Evolutionary conservation across 1,140 invertebrate species (phyloP).

Genomic region (Drosophila bifasciata): DNA sequence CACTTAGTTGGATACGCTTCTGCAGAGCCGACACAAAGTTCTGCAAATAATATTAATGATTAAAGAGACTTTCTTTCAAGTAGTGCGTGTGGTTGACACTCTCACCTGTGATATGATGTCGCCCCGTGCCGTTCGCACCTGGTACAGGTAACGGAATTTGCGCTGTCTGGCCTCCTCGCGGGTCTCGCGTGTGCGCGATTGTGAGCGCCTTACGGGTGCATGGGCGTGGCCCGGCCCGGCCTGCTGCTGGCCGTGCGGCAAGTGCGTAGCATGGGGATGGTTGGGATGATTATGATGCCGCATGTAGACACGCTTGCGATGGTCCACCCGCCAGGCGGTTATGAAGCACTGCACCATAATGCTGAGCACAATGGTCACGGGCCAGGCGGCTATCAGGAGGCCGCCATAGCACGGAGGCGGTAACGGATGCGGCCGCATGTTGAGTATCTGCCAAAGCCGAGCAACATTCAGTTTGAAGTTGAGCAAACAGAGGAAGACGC

Average conservation of each 20-base stretch:
- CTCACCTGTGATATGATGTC: constrained; percentile 94
- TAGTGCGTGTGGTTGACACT: constrained; percentile 15
- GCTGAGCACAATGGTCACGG: constrained; percentile 76
- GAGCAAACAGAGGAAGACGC: no score
- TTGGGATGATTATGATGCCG: constrained; percentile 68
- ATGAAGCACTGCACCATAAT: constrained; percentile 84
- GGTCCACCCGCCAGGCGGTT: constrained; percentile 82
- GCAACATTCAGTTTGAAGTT: background rate
- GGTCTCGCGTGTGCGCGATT: constrained; percentile 86
- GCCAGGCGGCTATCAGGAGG: constrained; percentile 78
- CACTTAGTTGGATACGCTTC: constrained; percentile 86
- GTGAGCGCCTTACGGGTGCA: constrained; percentile 58
- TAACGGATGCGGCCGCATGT: constrained; percentile 77
- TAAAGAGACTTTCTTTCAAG: constrained; percentile 30
- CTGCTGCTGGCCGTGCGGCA: constrained; percentile 60
- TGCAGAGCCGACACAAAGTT: constrained; percentile 92
- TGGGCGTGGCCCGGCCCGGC: constrained; percentile 50
- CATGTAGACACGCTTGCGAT: constrained; percentile 76
- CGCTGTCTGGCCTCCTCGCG: constrained; percentile 91
- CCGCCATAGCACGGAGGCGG: constrained; percentile 83
- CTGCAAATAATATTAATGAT: constrained; percentile 83
- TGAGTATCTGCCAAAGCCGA: constrained; percentile 56
- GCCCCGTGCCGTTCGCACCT: constrained; percentile 93
- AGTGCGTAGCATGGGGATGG: constrained; percentile 51
- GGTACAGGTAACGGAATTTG: constrained; percentile 94